Base-by-base conservation (phyloP, 2,888 invertebrate genomes). In the Plemyria rubiginata region DNA sequence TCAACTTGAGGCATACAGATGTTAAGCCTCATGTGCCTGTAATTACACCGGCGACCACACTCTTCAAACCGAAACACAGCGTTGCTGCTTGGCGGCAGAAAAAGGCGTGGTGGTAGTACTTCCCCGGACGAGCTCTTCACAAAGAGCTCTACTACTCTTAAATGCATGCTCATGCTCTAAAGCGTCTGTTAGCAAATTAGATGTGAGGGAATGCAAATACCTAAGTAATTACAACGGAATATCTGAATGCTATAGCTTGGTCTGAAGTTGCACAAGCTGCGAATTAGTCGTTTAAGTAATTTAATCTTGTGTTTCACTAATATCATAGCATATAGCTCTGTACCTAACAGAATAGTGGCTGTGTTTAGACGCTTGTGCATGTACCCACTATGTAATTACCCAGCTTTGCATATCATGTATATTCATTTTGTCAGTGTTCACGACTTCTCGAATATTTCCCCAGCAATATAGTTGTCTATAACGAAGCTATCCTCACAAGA, bases 401-500 rank as follows among this genome's bases (percentile, higher is more conserved):
- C 53, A 48, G 54, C 51, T 62, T 58, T 60, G 52, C 38, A 55
- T 43, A 54, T 66, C 49, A 62, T 67, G 38, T 60, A 22, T 66
- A 62, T 68, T 63, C 28, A 65, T 66, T 67, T 67, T 51, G 53
- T 60, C 54, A 52, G 38, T 61, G 59, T 70, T 71, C 54, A 46
- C 43, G 16, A 46, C 48, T 48, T 55, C 62, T 68, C 38, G 63
- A 63, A 67, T 67, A 71, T 69, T 72, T 72, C 59, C 66, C 60
- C 65, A 65, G 67, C 70, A 75, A 76, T 76, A 72, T 73, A 72
- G 70, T 81, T 73, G 75, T 73, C 74, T 72, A 72, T 75, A 81
- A 80, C 78, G 79, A 81, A 86, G 82, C 82, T 84, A 84, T 86
- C 85, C 86, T 85, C 81, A 75, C 78, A 80, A 85, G 86, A 87